Evolutionary conservation across 2,113 vertebrate genomes (phyloP).

Genomic region (Microtus montanus): DNA sequence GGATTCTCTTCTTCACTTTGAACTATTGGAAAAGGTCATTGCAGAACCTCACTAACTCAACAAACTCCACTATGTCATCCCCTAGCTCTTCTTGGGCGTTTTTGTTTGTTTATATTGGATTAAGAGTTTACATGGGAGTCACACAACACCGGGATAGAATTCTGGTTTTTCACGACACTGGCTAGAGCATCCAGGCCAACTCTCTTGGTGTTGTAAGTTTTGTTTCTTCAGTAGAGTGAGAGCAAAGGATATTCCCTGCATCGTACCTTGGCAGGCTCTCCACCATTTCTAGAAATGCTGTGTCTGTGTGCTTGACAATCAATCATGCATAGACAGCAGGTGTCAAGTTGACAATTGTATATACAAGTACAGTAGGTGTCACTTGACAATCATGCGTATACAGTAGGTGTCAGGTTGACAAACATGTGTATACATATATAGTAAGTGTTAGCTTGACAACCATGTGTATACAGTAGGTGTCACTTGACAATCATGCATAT

Average conservation of each 20-base stretch:
- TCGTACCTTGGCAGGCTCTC: not conserved
- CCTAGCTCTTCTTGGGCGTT: not conserved
- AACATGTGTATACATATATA: no score
- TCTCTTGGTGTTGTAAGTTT: not conserved
- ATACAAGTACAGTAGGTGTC: no score
- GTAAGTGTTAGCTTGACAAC: no score
- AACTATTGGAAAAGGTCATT: not conserved
- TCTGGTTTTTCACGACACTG: not conserved
- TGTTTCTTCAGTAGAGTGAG: not conserved
- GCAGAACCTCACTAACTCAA: not conserved
- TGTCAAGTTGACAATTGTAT: no score
- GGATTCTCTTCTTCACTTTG: not conserved
- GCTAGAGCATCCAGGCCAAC: not conserved
- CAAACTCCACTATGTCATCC: not conserved
- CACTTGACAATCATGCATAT: no score
- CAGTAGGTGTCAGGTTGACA: rapidly evolving
- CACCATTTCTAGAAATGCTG: not conserved
- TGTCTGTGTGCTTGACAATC: not conserved
- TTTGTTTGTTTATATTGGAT: rapidly evolving
- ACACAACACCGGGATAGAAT: not conserved
- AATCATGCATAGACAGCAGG: rapidly evolving
- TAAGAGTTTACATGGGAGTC: not conserved
- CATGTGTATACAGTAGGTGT: no score
- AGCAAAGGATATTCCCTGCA: not conserved
- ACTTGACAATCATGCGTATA: no score